Conservation (phyloP, 2,113 vertebrate species). For the Otolemur garnettii region DNA sequence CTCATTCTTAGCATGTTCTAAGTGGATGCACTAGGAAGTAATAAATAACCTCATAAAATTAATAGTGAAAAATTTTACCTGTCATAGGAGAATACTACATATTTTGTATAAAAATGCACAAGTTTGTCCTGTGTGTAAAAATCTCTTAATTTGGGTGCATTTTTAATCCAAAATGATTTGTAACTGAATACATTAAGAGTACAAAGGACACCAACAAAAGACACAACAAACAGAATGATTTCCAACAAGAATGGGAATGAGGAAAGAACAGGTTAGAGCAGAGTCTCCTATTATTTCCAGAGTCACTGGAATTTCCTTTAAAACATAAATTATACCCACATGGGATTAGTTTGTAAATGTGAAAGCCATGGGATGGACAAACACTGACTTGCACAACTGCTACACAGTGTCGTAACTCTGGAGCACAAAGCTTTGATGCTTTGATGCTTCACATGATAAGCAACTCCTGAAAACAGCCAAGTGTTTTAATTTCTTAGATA, state of each 20-base stretch:
- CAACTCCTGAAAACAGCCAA: background rate
- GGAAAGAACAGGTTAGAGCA: background rate
- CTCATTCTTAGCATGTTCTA: conserved; percentile 33
- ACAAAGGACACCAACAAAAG: conserved; percentile 77
- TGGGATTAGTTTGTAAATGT: background rate
- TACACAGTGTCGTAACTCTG: background rate
- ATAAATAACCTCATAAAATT: conserved; percentile 72
- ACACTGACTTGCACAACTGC: fast-evolving
- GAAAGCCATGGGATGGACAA: background rate
- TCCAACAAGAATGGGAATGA: conserved; percentile 59
- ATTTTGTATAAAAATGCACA: conserved; percentile 72
- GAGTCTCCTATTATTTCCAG: background rate
- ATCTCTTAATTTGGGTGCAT: conserved; percentile 71
- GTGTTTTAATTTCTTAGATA: conserved; percentile 54
- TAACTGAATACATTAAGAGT: conserved; percentile 76
- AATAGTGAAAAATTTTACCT: background rate
- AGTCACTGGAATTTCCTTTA: background rate
- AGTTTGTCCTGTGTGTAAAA: conserved; percentile 70
- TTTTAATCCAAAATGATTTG: conserved; percentile 65
- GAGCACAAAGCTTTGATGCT: background rate
- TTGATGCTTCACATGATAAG: background rate
- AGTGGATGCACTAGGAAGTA: conserved; percentile 64
- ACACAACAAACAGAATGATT: conserved; percentile 58
- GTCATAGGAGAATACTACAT: background rate
- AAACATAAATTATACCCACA: fast-evolving